Evolutionary conservation across 2,113 vertebrate species (phyloP), one percentile per base, ranked within the genome.

Genomic region (Pterocles burchelli): DNA sequence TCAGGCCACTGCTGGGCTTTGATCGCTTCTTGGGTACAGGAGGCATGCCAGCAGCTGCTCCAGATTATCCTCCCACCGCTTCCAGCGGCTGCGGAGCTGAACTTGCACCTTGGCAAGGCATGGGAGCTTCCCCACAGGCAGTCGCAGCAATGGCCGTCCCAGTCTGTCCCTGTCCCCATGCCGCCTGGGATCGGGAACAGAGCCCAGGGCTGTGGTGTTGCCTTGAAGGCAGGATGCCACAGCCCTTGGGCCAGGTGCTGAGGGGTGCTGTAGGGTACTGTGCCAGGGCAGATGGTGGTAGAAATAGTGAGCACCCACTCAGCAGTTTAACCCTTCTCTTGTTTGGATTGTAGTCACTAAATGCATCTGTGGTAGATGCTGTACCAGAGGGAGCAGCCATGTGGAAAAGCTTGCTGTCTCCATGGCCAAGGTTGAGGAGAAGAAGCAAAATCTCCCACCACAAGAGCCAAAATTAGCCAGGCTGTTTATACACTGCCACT

Each of bases 51-150:
- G 82, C 93, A 94, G 91, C 90, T 92, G 95, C 43, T 91, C 34
- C 1, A 2, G 11, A 66, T 94, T 90, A 83, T 34, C 31, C 17
- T 84, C 26, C 24, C 2, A 0, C 22, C 0, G 1, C 25, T 91
- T 46, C 22, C 74, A 34, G 25, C 5, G 3, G 14, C 51, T 4
- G 4, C 2, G 2, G 45, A 76, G 46, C 49, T 49, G 46, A 0
- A 1, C 45, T 79, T 0, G 0, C 3, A 0, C 34, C 5, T 1
- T 0, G 3, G 17, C 0, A 1, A 54, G 34, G 41, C 11, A 3
- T 5, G 1, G 55, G 36, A 73, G 3, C 29, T 77, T 84, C 38
- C 79, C 54, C 4, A 2, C 0, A 1, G 24, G 43, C 36, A 8
- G 1, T 3, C 5, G 33, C 2, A 1, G 25, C 2, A 1, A 11